Percentiles rank a stretch among this genome's conserved stretches.
These are phyloP conservation scores for Eublepharis macularius DNA, from an alignment of 2,113 vertebrate species.

Conservation along the genomic window DNA sequence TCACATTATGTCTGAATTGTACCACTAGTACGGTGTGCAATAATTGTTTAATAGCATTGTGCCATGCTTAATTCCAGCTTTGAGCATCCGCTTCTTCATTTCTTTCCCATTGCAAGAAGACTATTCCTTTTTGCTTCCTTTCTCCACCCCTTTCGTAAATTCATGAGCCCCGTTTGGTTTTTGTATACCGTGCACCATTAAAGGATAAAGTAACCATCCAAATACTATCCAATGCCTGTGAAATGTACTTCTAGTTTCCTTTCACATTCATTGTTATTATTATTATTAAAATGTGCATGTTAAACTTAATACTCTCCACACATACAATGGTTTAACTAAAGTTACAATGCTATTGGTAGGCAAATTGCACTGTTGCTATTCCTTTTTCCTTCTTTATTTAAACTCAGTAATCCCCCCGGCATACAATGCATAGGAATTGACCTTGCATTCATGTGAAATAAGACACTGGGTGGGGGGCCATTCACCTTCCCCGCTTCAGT, in stretches of 20 bases:
- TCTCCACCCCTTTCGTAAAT: neutral
- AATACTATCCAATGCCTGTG: conserved; percentile 42
- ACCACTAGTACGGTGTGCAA: too few species aligned
- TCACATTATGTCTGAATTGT: too few species aligned
- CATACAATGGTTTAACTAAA: conserved; percentile 32
- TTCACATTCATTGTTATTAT: conserved; percentile 21
- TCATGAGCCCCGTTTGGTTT: conserved; percentile 1
- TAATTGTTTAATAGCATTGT: too few species aligned
- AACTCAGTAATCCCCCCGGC: conserved; percentile 38
- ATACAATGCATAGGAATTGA: conserved; percentile 27
- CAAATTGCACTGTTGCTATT: neutral
- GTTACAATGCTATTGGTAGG: neutral
- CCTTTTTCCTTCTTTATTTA: conserved; percentile 47
- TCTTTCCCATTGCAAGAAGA: neutral
- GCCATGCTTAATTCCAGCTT: too few species aligned
- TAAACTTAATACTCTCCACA: conserved; percentile 42
- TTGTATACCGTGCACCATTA: conserved; percentile 41
- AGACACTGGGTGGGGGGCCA: conserved; percentile 9
- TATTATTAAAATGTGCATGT: conserved; percentile 52
- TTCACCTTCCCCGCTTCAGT: conserved; percentile 37
- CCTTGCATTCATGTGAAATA: conserved; percentile 44
- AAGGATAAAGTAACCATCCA: conserved; percentile 55
- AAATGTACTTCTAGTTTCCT: conserved; percentile 44
- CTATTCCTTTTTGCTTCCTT: neutral
- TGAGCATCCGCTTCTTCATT: too few species aligned